A percentile compares a stretch with the other conserved stretches of the same genome.
Evolutionary conservation across 1,140 invertebrate genomes (phyloP).

Genomic region (Epicauta chinensis): DNA sequence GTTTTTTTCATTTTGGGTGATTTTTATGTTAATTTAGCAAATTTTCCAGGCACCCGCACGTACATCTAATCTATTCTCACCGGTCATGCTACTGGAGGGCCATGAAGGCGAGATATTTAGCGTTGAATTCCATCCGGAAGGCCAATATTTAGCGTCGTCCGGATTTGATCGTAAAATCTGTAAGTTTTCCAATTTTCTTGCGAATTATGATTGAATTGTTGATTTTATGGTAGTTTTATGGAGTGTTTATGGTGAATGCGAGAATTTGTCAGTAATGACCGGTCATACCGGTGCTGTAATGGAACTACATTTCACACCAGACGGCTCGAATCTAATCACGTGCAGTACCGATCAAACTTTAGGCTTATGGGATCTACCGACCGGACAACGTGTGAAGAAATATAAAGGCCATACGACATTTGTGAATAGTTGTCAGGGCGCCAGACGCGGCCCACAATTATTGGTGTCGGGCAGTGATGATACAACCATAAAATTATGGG

Average conservation of each 20-base stretch:
- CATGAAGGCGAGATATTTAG: constrained; percentile 96
- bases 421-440: constrained; percentile 77
- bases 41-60: constrained; percentile 53
- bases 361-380: constrained; percentile 91
- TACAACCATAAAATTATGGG: constrained; percentile 89
- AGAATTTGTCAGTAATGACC: constrained; percentile 87
- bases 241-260: constrained; percentile 97
- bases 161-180: constrained; percentile 97
- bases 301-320: constrained; percentile 93
- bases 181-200: constrained; percentile 51
- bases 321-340: constrained; percentile 85
- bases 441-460: constrained; percentile 80
- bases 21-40: constrained; percentile 9
- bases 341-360: constrained; percentile 93
- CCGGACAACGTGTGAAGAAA: constrained; percentile 82
- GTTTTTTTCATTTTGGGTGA: constrained; percentile 3
- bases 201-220: not conserved
- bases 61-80: constrained; percentile 83
- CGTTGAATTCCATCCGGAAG: constrained; percentile 93
- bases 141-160: constrained; percentile 85
- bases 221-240: constrained; percentile 72
- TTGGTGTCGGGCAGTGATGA: constrained; percentile 95
- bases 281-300: constrained; percentile 96
- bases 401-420: constrained; percentile 87
- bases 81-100: constrained; percentile 95